Base-by-base conservation (phyloP, 1,140 invertebrate genomes). In the Hesperophylax magnus region DNA sequence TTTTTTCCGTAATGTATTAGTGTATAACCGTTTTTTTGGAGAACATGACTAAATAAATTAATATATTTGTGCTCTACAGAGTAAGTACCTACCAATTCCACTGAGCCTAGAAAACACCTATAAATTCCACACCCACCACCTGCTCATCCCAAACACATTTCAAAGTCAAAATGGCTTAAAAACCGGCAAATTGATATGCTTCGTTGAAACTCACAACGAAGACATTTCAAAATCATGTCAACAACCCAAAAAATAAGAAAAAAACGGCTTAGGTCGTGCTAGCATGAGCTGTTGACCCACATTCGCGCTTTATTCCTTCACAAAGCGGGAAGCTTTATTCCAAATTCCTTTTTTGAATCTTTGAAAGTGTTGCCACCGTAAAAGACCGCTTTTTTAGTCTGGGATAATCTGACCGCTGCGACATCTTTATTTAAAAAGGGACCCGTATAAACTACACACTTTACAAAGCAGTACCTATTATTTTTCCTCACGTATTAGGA, bases 341-440 rank as follows among this genome's bases (percentile, higher is more conserved):
- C 18, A 31, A 54, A 72, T 54, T 53, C 63, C 17, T 8, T 24
- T 54, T 72, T 53, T 53, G 39, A 22, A 31, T 72, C 69, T 15
- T 54, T 27, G 47, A 72, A 72, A 72, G 69, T 72, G 69, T 72
- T 72, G 69, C 47, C 69, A 72, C 69, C 69, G 69, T 53, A 53
- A 72, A 52, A 52, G 18, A 11, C 11, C 63, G 58, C 6, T 31
- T 72, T 72, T 72, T 72, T 72, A 72, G 53, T 22, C 20, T 11
- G 47, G 39, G 20, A 15, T 72, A 54, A 72, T 72, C 69, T 52
- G 69, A 72, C 47, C 69, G 69, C 52, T 54, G 69, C 39, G 18
- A 72, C 69, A 72, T 72, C 63, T 67, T 17, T 67, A 67, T 67
- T 67, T 17, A 65, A 65, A 22, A 14, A 31, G 20, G 61, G 15